Percentiles rank a stretch among this genome's conserved stretches.
These are phyloP conservation scores for Alexandromys oeconomus DNA, from an alignment of 2,797 vertebrate genomes.

Conservation along the genomic window DNA sequence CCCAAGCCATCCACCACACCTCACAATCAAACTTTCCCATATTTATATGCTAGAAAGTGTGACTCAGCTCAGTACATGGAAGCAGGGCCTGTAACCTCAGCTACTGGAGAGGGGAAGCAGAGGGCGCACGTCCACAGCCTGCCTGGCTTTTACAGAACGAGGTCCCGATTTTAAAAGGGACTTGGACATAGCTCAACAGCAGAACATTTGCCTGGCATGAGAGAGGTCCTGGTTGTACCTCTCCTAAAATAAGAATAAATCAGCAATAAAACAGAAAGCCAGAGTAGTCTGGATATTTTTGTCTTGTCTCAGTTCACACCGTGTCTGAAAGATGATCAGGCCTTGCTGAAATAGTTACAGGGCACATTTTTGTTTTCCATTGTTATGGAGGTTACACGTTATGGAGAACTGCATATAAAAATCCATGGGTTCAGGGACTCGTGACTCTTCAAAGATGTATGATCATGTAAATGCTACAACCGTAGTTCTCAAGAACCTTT, in stretches of 20 bases:
- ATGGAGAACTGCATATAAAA: slow-evolving; percentile 33
- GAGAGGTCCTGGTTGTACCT: not conserved
- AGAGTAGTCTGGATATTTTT: not conserved
- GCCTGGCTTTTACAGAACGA: not conserved
- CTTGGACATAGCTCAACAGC: not conserved
- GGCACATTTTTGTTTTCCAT: slow-evolving; percentile 17
- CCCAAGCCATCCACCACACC: not conserved
- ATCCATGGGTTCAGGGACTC: not conserved
- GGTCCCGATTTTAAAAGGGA: not conserved
- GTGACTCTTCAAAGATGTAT: not conserved
- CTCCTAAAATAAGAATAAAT: not conserved
- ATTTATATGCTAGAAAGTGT: slow-evolving; percentile 10
- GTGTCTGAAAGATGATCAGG: not conserved
- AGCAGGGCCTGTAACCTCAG: too few species aligned
- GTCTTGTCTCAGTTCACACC: slow-evolving; percentile 3
- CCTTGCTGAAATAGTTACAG: slow-evolving; percentile 27
- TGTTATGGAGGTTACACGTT: not conserved
- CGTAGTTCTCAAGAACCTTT: not conserved
- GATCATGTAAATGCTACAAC: slow-evolving; percentile 6
- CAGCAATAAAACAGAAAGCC: not conserved
- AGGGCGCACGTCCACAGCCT: not conserved
- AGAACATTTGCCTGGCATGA: not conserved
- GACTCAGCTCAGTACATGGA: not conserved
- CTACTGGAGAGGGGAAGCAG: too few species aligned
- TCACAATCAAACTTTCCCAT: not conserved